These are phyloP conservation scores for Rosalia funebris DNA, from an alignment of 2,888 invertebrate species.

Conservation along the genomic window DNA sequence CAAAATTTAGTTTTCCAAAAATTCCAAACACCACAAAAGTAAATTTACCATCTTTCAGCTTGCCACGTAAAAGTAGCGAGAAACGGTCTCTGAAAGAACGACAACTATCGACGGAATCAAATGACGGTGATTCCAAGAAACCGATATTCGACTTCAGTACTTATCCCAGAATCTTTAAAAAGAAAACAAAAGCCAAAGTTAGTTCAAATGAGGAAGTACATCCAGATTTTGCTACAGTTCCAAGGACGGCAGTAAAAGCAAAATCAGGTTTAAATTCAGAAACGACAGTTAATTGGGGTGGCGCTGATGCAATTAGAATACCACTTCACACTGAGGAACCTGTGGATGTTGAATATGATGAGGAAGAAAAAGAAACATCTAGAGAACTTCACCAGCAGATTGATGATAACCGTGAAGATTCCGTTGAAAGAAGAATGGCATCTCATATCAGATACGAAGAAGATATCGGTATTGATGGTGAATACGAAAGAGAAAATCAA, in stretches of 20 bases:
- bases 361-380: constrained; percentile 43
- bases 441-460: constrained; percentile 60
- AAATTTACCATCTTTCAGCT: constrained; percentile 68
- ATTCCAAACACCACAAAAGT: constrained; percentile 73
- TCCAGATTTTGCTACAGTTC: constrained; percentile 73
- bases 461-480: constrained; percentile 64
- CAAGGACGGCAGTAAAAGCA: constrained; percentile 60
- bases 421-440: constrained; percentile 43
- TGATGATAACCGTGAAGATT: constrained; percentile 41
- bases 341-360: constrained; percentile 45
- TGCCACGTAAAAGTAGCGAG: constrained; percentile 60
- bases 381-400: constrained; percentile 9
- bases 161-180: constrained; percentile 76
- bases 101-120: constrained; percentile 66
- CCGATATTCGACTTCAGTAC: constrained; percentile 79
- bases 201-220: constrained; percentile 6
- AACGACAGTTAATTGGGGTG: constrained; percentile 43
- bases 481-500: constrained; percentile 67
- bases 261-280: constrained; percentile 28
- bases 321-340: constrained; percentile 60
- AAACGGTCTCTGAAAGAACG: constrained; percentile 60
- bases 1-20: constrained; percentile 71
- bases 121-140: constrained; percentile 67
- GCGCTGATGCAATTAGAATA: constrained; percentile 53
- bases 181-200: constrained; percentile 40